Percentiles rank a stretch among this genome's conserved stretches.
phyloP scores from a whole-genome alignment of 2,797 vertebrate genomes.

The Meriones psammophilus region DNA sequence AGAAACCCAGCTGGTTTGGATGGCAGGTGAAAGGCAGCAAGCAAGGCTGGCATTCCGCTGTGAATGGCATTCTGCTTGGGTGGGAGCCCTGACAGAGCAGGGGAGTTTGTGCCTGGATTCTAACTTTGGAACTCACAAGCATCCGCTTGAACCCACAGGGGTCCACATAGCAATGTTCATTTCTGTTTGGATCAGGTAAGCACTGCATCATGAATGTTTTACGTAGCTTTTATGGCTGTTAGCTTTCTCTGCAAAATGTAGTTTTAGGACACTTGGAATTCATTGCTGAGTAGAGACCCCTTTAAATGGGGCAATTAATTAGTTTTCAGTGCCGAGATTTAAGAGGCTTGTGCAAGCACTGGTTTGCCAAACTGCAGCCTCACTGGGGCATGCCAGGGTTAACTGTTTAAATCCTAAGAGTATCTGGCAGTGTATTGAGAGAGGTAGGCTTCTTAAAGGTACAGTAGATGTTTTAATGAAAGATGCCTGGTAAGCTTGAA shows the following conservation, averaged over 20 bases:
- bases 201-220: not conserved
- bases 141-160: not conserved
- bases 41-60: not conserved
- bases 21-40: not conserved
- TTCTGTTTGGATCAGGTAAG: not conserved
- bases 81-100: not conserved
- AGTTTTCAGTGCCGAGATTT: not conserved
- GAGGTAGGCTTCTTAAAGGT: not conserved
- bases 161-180: not conserved
- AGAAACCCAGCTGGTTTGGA: not conserved
- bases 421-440: not conserved
- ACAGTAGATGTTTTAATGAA: not conserved
- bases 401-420: slow-evolving; percentile 23
- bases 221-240: not conserved
- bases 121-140: not conserved
- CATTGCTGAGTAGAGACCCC: not conserved
- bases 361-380: not conserved
- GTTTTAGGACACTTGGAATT: not conserved
- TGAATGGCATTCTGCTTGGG: not conserved
- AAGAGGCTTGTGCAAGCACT: not conserved
- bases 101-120: not conserved
- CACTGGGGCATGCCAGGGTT: not conserved
- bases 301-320: not conserved
- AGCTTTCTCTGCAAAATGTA: not conserved
- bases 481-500: not conserved